These are phyloP conservation scores for Bradypus variegatus DNA, from an alignment of 2,797 vertebrate genomes.

Conservation along the genomic window DNA sequence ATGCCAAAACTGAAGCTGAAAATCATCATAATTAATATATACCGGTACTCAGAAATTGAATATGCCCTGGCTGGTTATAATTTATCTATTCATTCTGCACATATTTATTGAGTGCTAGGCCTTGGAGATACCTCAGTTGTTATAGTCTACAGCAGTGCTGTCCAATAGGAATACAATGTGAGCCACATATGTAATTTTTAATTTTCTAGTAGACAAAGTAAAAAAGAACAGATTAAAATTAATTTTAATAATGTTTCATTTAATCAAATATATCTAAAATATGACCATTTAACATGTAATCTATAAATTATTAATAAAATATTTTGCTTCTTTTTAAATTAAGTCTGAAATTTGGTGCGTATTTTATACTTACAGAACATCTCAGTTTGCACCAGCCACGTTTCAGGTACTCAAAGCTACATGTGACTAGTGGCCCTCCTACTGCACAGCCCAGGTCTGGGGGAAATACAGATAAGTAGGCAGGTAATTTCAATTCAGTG, in stretches of 20 bases:
- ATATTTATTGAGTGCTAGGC: neutral
- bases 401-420: neutral
- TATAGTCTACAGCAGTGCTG: neutral
- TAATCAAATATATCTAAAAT: conserved; percentile 14
- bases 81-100: neutral
- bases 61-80: neutral
- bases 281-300: neutral
- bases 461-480: neutral
- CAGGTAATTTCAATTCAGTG: neutral
- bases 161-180: neutral
- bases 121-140: neutral
- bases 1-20: neutral
- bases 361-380: neutral
- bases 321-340: neutral
- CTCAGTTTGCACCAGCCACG: neutral
- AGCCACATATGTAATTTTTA: neutral
- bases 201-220: neutral
- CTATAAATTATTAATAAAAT: neutral
- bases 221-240: neutral
- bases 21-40: neutral
- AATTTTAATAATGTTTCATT: neutral
- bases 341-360: neutral
- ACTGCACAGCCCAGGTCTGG: neutral
- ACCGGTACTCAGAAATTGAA: neutral
- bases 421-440: neutral